These are phyloP conservation scores for Lampropteryx suffumata DNA, from an alignment of 2,888 invertebrate species.

Conservation along the genomic window DNA sequence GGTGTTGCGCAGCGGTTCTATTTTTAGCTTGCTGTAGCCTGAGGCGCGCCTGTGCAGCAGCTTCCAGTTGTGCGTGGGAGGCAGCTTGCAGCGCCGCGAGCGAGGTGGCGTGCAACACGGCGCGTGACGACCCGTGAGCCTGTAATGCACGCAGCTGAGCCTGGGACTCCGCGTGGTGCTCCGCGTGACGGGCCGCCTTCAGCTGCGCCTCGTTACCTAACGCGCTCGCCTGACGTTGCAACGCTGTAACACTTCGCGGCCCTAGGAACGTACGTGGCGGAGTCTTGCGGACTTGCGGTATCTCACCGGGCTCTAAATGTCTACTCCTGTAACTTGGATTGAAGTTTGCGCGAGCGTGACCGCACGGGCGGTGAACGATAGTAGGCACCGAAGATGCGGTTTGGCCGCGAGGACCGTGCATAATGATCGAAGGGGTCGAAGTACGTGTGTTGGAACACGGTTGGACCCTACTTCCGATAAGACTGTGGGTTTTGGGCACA, in stretches of 20 bases:
- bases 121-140: background rate
- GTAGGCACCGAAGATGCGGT: too few species aligned
- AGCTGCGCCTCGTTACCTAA: background rate
- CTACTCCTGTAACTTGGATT: slow-evolving; percentile 3
- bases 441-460: background rate
- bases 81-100: slow-evolving; percentile 15
- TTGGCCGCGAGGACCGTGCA: slow-evolving; percentile 2
- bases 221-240: slow-evolving; percentile 7
- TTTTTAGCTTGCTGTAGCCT: background rate
- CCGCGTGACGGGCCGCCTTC: slow-evolving; percentile 13
- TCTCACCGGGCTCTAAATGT: slow-evolving; percentile 16
- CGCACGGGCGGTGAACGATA: background rate
- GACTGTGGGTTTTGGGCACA: background rate
- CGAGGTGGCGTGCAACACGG: slow-evolving; percentile 9
- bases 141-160: background rate
- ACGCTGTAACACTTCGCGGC: slow-evolving; percentile 17
- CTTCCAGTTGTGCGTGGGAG: slow-evolving; percentile 13
- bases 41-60: background rate
- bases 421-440: slow-evolving; percentile 4
- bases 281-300: slow-evolving; percentile 7
- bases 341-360: background rate
- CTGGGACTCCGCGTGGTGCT: slow-evolving; percentile 16
- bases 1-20: slow-evolving; percentile 1
- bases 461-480: slow-evolving; percentile 1
- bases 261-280: slow-evolving; percentile 25